Conservation (phyloP, 1,140 invertebrate species). For the Drosophila trapezifrons region DNA sequence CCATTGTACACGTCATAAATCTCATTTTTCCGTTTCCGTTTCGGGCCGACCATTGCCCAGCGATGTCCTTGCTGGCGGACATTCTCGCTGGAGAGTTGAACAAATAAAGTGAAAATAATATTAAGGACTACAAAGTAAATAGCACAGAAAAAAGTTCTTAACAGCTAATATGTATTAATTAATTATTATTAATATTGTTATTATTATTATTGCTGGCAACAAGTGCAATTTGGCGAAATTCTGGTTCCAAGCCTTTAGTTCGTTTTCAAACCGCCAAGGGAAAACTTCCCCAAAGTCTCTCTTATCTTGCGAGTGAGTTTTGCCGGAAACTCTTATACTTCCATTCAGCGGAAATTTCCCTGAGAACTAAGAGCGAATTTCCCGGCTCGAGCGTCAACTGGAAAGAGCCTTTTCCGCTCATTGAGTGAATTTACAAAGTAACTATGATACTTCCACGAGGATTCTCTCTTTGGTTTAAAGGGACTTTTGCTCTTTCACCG, state of each 20-base stretch:
- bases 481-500: constrained; percentile 59
- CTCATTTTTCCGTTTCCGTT: constrained; percentile 80
- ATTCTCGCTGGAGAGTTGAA: background rate
- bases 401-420: constrained; percentile 29
- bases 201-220: constrained; percentile 39
- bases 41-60: constrained; percentile 51
- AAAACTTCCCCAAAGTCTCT: constrained; percentile 28
- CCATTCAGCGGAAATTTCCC: constrained; percentile 45
- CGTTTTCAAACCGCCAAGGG: constrained; percentile 34
- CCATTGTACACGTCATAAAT: constrained; percentile 78
- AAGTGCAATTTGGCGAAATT: constrained; percentile 49
- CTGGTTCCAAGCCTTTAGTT: constrained; percentile 23
- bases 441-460: background rate
- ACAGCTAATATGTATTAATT: background rate
- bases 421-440: constrained; percentile 9
- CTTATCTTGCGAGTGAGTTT: background rate
- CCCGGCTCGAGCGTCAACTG: constrained; percentile 7
- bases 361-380: constrained; percentile 46
- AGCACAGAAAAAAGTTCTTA: too few relatives aligned
- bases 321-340: constrained; percentile 58
- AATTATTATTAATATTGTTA: background rate
- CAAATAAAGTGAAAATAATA: constrained; percentile 39
- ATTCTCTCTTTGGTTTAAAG: background rate
- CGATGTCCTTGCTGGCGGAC: constrained; percentile 17
- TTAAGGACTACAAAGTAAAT: background rate